phyloP scores from a whole-genome alignment of 2,888 invertebrate genomes.

The Sarcophaga caerulescens region DNA sequence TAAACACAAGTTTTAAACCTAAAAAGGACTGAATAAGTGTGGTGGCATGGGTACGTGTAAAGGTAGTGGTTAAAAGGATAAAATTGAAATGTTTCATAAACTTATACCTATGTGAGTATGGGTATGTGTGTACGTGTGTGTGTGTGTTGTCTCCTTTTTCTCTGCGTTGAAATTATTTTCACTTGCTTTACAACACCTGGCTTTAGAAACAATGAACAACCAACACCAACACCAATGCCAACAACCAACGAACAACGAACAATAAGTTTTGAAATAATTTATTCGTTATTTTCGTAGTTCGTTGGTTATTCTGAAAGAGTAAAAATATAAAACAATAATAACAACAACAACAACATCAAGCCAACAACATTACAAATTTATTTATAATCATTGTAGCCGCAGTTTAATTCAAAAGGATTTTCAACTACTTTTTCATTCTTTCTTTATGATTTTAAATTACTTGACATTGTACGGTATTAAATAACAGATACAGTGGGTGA shows the following conservation, averaged over 20 bases:
- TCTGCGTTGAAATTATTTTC: conserved; percentile 40
- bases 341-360: neutral
- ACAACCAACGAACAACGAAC: neutral
- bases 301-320: neutral
- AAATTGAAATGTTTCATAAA: neutral
- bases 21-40: neutral
- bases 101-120: neutral
- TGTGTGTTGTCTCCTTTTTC: neutral
- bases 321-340: neutral
- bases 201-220: conserved; percentile 18
- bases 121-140: no score
- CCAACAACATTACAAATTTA: conserved; percentile 22
- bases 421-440: conserved; percentile 3
- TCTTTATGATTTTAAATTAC: conserved; percentile 46
- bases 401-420: conserved; percentile 37
- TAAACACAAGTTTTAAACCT: neutral
- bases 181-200: conserved; percentile 48
- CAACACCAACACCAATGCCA: neutral
- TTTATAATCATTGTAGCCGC: conserved; percentile 37
- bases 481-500: neutral
- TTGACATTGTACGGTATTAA: conserved; percentile 16
- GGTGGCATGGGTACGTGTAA: no score
- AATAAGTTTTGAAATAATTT: neutral
- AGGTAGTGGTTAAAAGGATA: neutral
- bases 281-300: no score